Percentiles rank a stretch among this genome's conserved stretches.
phyloP scores from a whole-genome alignment of 2,113 vertebrate genomes.

The Chaenocephalus aceratus region DNA sequence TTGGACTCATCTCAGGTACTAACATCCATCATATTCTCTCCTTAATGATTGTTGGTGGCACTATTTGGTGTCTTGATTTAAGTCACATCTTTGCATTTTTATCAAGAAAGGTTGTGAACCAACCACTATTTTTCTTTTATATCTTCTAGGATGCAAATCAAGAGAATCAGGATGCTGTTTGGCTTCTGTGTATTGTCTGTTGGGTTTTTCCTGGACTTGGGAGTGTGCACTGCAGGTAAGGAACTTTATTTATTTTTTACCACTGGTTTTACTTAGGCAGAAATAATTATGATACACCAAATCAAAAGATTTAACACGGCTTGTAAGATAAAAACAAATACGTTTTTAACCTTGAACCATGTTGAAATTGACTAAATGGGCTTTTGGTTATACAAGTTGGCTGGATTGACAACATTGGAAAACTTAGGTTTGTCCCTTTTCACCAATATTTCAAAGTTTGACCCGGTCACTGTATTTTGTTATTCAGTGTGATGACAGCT shows the following conservation, averaged over 20 bases:
- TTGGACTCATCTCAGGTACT: constrained; percentile 41
- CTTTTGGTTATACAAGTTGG: not conserved
- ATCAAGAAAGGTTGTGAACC: not conserved
- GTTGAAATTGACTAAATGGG: not conserved
- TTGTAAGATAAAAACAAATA: not conserved
- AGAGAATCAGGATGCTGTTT: constrained; percentile 44
- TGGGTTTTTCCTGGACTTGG: constrained; percentile 56
- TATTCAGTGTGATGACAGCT: constrained; percentile 43
- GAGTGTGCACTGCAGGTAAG: constrained; percentile 75
- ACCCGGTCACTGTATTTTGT: constrained; percentile 56
- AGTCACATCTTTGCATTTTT: constrained; percentile 7
- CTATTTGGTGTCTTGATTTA: not conserved
- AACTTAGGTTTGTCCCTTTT: not conserved
- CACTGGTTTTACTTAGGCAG: not conserved
- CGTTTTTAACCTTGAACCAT: not conserved
- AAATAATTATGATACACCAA: not conserved
- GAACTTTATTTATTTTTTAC: not conserved
- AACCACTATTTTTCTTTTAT: not conserved
- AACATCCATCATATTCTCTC: not conserved
- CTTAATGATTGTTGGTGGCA: not conserved
- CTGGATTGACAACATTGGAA: not conserved
- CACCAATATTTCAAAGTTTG: constrained; percentile 27
- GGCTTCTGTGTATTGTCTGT: constrained; percentile 51
- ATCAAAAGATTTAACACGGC: not conserved
- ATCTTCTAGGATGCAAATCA: constrained; percentile 42